These are phyloP conservation scores for Diaprepes abbreviatus DNA, from an alignment of 2,888 invertebrate species.

Conservation along the genomic window DNA sequence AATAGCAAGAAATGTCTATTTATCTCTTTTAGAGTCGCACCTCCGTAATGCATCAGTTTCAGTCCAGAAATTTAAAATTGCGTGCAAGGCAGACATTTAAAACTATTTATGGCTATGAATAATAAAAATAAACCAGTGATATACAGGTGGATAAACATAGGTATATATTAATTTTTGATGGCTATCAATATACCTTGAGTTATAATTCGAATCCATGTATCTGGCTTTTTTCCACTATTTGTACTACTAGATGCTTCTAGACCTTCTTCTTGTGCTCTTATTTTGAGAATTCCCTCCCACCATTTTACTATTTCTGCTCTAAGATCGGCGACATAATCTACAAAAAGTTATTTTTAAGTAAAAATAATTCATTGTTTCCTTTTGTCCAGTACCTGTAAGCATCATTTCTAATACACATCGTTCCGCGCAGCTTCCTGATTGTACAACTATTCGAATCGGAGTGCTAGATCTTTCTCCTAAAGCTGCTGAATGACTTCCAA, in stretches of 20 bases:
- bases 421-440: slow-evolving; percentile 90
- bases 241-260: slow-evolving; percentile 6
- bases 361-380: too few species aligned
- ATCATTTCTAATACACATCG: slow-evolving; percentile 86
- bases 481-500: slow-evolving; percentile 83
- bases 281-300: slow-evolving; percentile 62
- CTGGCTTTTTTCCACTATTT: slow-evolving; percentile 68
- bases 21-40: too few species aligned
- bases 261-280: slow-evolving; percentile 41
- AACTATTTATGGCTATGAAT: too few species aligned
- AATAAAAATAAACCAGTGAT: too few species aligned
- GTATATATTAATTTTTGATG: too few species aligned
- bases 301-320: slow-evolving; percentile 95
- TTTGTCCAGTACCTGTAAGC: slow-evolving; percentile 64
- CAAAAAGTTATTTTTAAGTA: not conserved
- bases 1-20: too few species aligned
- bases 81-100: too few species aligned
- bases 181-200: too few species aligned
- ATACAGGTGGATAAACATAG: too few species aligned
- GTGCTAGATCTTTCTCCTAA: slow-evolving; percentile 73
- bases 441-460: slow-evolving; percentile 83
- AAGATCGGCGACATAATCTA: slow-evolving; percentile 91
- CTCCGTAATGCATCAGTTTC: too few species aligned
- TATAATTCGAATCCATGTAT: slow-evolving; percentile 85
- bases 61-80: too few species aligned